A percentile compares a stretch with the other conserved stretches of the same genome.
Conservation (phyloP, 2,888 invertebrate species). For the Calameuta filiformis region DNA sequence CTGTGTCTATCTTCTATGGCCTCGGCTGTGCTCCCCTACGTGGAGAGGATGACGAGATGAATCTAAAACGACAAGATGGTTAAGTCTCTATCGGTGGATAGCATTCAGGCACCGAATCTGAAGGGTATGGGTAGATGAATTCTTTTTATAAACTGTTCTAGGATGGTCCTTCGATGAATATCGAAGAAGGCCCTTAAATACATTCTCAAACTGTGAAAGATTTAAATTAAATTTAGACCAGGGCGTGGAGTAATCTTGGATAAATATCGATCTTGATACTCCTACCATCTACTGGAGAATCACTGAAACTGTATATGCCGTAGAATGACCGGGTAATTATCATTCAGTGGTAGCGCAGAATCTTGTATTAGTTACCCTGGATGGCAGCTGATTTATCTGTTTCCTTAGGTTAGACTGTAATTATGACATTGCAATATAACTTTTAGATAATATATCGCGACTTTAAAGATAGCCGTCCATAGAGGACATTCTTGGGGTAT, state of each 20-base stretch:
- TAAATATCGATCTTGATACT: not conserved
- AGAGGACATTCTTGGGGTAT: not conserved
- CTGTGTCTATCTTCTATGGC: not conserved
- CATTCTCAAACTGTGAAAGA: not conserved
- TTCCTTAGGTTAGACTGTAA: not conserved
- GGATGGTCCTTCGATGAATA: not conserved
- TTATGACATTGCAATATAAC: not conserved
- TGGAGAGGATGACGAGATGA: not conserved
- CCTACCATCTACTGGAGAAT: not conserved
- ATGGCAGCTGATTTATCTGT: not conserved
- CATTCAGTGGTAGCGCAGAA: not conserved
- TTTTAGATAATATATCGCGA: not conserved
- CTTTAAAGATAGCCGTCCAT: not conserved
- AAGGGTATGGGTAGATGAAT: not conserved
- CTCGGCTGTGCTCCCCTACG: not conserved
- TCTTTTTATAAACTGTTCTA: not conserved
- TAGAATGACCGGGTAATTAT: not conserved
- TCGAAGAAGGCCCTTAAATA: not conserved
- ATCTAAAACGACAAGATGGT: not conserved
- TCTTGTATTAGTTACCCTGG: not conserved
- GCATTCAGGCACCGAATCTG: not conserved
- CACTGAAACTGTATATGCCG: not conserved
- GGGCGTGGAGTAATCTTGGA: not conserved
- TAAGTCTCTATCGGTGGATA: not conserved
- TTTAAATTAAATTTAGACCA: not conserved